Percentiles rank a stretch among this genome's conserved stretches.
These are phyloP conservation scores for Lottia scabra DNA, from an alignment of 2,888 invertebrate genomes.

Conservation along the genomic window DNA sequence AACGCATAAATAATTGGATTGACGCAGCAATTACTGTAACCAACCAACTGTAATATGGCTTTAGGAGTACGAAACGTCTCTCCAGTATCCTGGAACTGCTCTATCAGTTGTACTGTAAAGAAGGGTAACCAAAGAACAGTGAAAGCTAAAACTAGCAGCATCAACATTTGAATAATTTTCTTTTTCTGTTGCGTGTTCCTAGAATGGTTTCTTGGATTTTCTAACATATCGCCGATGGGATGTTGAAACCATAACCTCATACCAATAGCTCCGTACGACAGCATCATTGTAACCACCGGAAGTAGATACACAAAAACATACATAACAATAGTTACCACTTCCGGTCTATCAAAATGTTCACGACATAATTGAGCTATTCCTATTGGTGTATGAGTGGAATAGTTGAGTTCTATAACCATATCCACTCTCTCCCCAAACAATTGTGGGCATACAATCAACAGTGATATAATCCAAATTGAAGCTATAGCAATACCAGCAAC, in stretches of 20 bases:
- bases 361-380: constrained; percentile 46
- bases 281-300: constrained; percentile 51
- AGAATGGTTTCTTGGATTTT: constrained; percentile 37
- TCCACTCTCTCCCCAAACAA: constrained; percentile 48
- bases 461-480: constrained; percentile 44
- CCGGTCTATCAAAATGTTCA: constrained; percentile 41
- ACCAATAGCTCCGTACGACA: constrained; percentile 51
- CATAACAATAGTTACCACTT: constrained; percentile 41
- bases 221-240: constrained; percentile 47
- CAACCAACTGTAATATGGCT: constrained; percentile 53
- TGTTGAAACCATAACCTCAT: constrained; percentile 50
- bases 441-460: constrained; percentile 46
- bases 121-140: constrained; percentile 58
- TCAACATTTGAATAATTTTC: constrained; percentile 51
- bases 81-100: constrained; percentile 34
- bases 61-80: constrained; percentile 36
- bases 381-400: constrained; percentile 17
- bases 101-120: constrained; percentile 50
- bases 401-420: constrained; percentile 37
- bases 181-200: constrained; percentile 46
- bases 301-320: constrained; percentile 48
- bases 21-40: constrained; percentile 55
- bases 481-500: constrained; percentile 42
- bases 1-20: constrained; percentile 62
- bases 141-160: constrained; percentile 52